phyloP scores from a whole-genome alignment of 2,888 invertebrate species.

The Atherix ibis region DNA sequence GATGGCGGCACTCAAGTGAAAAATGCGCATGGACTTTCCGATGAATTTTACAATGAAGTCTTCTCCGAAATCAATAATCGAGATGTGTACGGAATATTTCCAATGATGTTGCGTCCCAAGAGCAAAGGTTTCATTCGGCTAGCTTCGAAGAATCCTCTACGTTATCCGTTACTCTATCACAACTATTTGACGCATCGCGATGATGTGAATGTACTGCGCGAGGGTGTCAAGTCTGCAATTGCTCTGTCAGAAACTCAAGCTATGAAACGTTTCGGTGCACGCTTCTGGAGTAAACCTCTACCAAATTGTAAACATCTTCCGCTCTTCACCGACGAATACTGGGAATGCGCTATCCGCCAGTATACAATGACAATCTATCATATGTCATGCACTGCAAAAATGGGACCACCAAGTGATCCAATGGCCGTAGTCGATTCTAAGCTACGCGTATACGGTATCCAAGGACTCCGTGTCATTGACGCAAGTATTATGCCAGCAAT shows the following conservation, averaged over 20 bases:
- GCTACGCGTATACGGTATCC: conserved; percentile 58
- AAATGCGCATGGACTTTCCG: conserved; percentile 63
- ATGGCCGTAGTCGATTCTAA: conserved; percentile 69
- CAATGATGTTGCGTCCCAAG: conserved; percentile 80
- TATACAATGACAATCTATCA: conserved; percentile 83
- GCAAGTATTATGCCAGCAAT: conserved; percentile 80
- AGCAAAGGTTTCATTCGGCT: conserved; percentile 68
- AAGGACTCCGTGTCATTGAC: conserved; percentile 68
- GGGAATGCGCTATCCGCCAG: conserved; percentile 69
- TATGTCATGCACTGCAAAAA: conserved; percentile 68
- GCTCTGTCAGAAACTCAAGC: conserved; percentile 66
- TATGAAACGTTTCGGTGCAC: conserved; percentile 61
- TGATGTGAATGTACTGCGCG: conserved; percentile 67
- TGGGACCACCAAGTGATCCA: conserved; percentile 62
- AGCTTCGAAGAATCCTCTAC: conserved; percentile 48
- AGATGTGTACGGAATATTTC: conserved; percentile 69
- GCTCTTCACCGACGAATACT: conserved; percentile 66
- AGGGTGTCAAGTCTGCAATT: conserved; percentile 73
- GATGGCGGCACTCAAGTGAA: conserved; percentile 73
- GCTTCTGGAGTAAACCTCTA: conserved; percentile 53
- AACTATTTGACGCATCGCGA: conserved; percentile 81
- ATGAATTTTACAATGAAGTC: conserved; percentile 65
- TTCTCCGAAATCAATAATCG: conserved; percentile 53
- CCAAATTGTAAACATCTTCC: conserved; percentile 73
- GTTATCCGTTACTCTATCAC: conserved; percentile 77